These are phyloP conservation scores for Hydrolagus affinis DNA, from an alignment of 2,113 vertebrate genomes.

Conservation along the genomic window DNA sequence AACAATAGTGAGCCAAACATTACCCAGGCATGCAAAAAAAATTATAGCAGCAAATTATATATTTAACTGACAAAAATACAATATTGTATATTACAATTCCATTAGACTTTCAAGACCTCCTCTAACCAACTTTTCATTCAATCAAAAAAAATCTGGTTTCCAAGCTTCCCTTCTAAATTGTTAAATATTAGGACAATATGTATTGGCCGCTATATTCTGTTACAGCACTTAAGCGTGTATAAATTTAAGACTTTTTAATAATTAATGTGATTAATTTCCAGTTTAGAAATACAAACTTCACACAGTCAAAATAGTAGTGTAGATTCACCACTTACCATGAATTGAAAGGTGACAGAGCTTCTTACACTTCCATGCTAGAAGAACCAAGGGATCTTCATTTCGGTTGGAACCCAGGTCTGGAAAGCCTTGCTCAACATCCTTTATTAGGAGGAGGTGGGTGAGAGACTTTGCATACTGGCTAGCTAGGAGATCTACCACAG, in stretches of 20 bases:
- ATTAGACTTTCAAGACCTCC: too few species aligned
- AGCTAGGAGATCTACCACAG: constrained; percentile 87
- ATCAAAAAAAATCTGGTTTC: neutral
- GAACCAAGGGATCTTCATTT: constrained; percentile 91
- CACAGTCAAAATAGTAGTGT: neutral
- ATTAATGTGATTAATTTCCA: neutral
- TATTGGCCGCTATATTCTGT: neutral
- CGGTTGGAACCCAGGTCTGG: constrained; percentile 89
- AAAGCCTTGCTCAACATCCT: constrained; percentile 73
- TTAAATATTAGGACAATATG: neutral
- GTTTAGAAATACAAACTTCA: neutral
- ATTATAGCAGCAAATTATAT: too few species aligned
- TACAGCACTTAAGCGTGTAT: neutral
- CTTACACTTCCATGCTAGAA: constrained; percentile 91
- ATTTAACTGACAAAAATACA: too few species aligned
- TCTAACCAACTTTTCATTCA: neutral
- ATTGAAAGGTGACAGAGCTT: constrained; percentile 80
- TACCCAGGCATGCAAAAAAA: too few species aligned
- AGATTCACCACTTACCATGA: constrained; percentile 57
- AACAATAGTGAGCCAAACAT: too few species aligned
- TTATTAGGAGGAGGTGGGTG: constrained; percentile 90
- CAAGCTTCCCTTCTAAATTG: neutral
- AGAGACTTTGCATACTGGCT: constrained; percentile 95
- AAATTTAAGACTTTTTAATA: neutral
- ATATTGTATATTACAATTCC: too few species aligned